Percentiles rank a stretch among this genome's conserved stretches.
Conservation (phyloP, 2,113 vertebrate species). For the Microcebus jonahi region DNA sequence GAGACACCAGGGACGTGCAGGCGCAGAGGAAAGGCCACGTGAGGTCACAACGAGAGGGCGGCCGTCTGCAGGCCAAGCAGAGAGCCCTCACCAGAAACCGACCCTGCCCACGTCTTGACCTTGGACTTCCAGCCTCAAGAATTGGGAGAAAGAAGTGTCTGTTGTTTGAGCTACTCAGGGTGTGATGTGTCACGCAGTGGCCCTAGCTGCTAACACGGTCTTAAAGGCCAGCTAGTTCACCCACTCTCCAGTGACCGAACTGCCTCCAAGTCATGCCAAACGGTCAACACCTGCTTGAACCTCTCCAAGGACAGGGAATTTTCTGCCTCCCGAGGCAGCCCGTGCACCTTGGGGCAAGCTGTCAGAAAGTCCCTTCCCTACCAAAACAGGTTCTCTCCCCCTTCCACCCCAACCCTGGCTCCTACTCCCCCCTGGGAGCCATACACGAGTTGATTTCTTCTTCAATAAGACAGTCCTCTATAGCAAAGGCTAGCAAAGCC, state of each 20-base stretch:
- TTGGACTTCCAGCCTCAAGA: neutral
- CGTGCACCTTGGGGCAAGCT: neutral
- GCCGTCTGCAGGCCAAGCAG: neutral
- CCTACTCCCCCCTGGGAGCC: neutral
- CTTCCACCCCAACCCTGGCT: neutral
- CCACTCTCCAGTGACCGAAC: neutral
- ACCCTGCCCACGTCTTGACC: neutral
- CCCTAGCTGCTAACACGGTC: rapidly evolving
- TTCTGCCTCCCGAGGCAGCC: neutral
- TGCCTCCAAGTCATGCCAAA: too few relatives aligned
- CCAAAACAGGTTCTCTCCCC: neutral
- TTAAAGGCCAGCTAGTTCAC: too few relatives aligned
- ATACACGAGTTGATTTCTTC: neutral
- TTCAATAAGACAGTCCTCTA: neutral
- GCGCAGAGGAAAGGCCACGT: neutral
- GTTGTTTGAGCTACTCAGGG: too few relatives aligned
- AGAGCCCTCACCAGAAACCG: neutral
- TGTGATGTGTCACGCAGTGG: rapidly evolving
- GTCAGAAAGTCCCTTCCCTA: neutral
- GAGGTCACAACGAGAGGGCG: neutral
- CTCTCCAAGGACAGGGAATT: neutral
- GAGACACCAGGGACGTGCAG: neutral
- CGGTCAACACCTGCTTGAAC: rapidly evolving
- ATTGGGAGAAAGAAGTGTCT: neutral
- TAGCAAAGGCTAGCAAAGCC: neutral